Evolutionary conservation across 2,888 invertebrate genomes (phyloP).

Genomic region (Cerceris ruficornis): DNA sequence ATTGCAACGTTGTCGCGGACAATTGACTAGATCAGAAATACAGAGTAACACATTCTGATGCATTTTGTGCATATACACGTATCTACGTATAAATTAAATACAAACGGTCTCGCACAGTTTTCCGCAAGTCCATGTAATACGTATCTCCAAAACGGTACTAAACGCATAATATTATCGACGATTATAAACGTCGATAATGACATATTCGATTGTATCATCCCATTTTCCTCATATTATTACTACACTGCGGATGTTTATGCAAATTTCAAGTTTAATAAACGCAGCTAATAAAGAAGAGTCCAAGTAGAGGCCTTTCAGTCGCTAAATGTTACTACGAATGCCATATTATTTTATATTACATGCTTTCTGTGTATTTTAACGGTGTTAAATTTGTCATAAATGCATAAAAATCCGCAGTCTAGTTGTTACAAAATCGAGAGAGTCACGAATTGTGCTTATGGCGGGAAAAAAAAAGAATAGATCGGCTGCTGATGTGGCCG

Average conservation of each 20-base stretch:
- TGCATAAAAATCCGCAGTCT: no score
- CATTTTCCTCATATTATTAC: neutral
- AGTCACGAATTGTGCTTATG: no score
- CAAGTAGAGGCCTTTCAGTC: no score
- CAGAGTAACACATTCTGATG: constrained; percentile 54
- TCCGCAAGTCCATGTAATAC: constrained; percentile 21
- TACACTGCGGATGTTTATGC: no score
- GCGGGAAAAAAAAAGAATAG: constrained; percentile 3
- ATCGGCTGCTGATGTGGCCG: constrained; percentile 22
- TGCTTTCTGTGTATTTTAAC: no score
- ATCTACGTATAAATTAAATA: constrained; percentile 49
- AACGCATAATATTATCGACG: constrained; percentile 28
- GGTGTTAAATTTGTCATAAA: no score
- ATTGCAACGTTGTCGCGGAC: constrained; percentile 73
- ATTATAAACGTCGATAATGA: constrained; percentile 15
- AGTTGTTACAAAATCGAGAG: no score
- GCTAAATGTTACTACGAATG: no score
- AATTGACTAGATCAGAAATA: constrained; percentile 78
- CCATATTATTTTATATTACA: no score
- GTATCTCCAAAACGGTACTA: constrained; percentile 17
- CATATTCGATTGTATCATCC: constrained; percentile 14
- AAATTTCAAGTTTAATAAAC: no score
- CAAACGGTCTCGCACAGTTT: constrained; percentile 18
- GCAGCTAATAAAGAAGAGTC: no score
- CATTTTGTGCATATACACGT: constrained; percentile 46